Base-by-base conservation (phyloP, 2,888 invertebrate genomes). In the Oegoconia quadripuncta region DNA sequence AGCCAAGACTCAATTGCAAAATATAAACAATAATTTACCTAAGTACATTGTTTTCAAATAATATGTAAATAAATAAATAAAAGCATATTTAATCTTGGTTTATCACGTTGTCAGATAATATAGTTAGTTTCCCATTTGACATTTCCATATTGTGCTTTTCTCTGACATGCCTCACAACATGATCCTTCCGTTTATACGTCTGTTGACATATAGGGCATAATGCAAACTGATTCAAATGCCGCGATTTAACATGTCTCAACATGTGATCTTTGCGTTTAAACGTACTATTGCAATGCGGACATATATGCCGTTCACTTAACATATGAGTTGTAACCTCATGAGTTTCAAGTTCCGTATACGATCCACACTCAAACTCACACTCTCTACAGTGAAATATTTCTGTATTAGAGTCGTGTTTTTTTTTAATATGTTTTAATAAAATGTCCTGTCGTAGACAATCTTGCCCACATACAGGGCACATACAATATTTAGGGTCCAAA, bases 261-360 rank as follows among this genome's bases (percentile, higher is more conserved):
- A 79, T 72, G 20, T 79, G 79, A 34, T 79, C 79, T 5, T 66
- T 42, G 0, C 79, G 42, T 22, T 78, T 79, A 29, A 76, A 79
- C 0, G 59, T 54, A 0, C 60, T 55, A 0, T 60, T 44, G 35
- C 79, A 79, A 3, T 71, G 63, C 0, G 58, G 48, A 22, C 79
- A 79, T 0, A 52, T 3, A 25, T 77, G 75, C 3, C 64, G 50
- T 0, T 64, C 64, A 0, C 50, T 41, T 1, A 50, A 15, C 0
- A 53, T 9, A 13, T 76, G 78, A 0, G 20, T 12, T 1, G 36
- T 40, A 0, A 41, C 18, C 26, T 70, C 72, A 12, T 76, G 76
- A 34, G 64, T 59, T 6, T 68, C 67, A 2, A 66, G 35, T 0
- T 53, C 53, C 0, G 43, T 25, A 1, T 63, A 38, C 0, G 55